Conservation (phyloP, 2,888 invertebrate genomes). For the Sepioteuthis lessoniana region DNA sequence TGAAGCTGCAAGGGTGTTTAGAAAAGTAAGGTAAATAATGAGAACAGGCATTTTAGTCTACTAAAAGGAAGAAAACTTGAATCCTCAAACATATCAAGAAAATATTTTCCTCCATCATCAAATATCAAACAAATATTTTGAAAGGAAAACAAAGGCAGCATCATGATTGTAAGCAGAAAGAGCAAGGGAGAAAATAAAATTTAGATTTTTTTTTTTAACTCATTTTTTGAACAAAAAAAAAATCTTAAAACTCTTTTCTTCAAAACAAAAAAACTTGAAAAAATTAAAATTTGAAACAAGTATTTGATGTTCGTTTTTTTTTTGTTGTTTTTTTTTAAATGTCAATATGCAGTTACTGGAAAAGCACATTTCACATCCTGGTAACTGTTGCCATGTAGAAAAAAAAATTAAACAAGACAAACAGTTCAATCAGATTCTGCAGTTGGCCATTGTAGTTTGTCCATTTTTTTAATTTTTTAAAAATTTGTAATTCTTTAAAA, state of each 20-base stretch:
- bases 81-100: neutral
- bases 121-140: neutral
- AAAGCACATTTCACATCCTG: neutral
- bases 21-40: neutral
- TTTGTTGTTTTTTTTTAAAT: neutral
- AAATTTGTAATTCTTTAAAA: slow-evolving; percentile 15
- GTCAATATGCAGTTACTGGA: neutral
- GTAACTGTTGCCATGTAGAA: neutral
- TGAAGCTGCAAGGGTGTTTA: neutral
- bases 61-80: slow-evolving; percentile 7
- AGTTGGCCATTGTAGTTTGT: neutral
- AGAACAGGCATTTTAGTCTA: slow-evolving; percentile 2
- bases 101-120: neutral
- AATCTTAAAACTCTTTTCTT: neutral
- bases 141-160: neutral
- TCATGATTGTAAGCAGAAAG: neutral
- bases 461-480: neutral
- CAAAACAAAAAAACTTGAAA: neutral
- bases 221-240: neutral
- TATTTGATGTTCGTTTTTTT: too few relatives aligned
- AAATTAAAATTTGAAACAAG: neutral
- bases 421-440: neutral
- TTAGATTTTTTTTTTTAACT: neutral
- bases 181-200: slow-evolving; percentile 10
- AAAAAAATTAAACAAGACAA: neutral